Percentiles rank a stretch among this genome's conserved stretches.
phyloP scores from a whole-genome alignment of 2,888 invertebrate genomes.

The Zhuqinia jingwanae region DNA sequence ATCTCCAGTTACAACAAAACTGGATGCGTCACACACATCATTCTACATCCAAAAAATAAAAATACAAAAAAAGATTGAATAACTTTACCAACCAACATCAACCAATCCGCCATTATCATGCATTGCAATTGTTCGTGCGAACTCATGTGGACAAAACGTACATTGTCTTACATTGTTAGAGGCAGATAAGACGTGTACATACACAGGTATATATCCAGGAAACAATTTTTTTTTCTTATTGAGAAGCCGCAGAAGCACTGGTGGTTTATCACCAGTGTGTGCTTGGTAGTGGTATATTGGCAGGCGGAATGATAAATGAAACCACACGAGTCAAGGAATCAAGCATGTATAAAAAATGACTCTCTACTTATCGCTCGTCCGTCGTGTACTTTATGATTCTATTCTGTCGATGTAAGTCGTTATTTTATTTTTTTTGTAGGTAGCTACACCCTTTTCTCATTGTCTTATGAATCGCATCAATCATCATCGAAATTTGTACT shows the following conservation, averaged over 20 bases:
- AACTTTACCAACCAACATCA: not conserved
- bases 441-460: conserved; percentile 52
- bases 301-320: conserved; percentile 8
- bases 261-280: not conserved
- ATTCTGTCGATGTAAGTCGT: conserved; percentile 5
- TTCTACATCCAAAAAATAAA: too few relatives aligned
- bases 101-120: not conserved
- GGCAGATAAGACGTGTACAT: not conserved
- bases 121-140: conserved; percentile 31
- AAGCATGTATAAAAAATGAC: not conserved
- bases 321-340: conserved; percentile 37
- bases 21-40: conserved; percentile 31
- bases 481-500: conserved; percentile 46
- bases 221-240: not conserved
- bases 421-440: conserved; percentile 34
- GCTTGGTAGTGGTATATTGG: conserved; percentile 27
- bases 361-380: not conserved
- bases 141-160: conserved; percentile 32
- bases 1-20: conserved; percentile 29
- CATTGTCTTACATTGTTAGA: conserved; percentile 20
- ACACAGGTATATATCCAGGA: conserved; percentile 47
- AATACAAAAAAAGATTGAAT: too few relatives aligned
- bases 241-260: not conserved
- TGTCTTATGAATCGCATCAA: conserved; percentile 46
- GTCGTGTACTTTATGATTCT: conserved; percentile 22